Conservation (phyloP, 1,140 invertebrate species). For the Drosophila busckii region DNA sequence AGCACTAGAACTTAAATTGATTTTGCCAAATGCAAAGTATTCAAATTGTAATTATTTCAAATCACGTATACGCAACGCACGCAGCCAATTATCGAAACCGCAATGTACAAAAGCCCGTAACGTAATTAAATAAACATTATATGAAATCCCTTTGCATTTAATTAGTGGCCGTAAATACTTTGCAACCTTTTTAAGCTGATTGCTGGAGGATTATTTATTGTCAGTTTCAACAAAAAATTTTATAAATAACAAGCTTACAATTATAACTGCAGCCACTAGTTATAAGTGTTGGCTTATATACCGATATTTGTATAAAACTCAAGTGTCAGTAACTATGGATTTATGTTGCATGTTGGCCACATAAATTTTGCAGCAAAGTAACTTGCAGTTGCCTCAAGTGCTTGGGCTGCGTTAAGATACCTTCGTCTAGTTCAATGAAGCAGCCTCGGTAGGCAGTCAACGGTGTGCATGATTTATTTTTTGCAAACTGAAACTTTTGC, state of each 20-base stretch:
- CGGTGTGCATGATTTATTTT: slow-evolving; percentile 68
- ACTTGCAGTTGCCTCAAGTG: no score
- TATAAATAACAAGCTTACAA: no score
- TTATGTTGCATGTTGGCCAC: no score
- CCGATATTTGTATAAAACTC: no score
- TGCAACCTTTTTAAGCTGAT: slow-evolving; percentile 4
- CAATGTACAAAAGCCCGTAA: slow-evolving; percentile 7
- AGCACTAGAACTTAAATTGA: slow-evolving; percentile 73
- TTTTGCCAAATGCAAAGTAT: no score
- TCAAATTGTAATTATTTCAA: neutral
- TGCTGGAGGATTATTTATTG: slow-evolving; percentile 8
- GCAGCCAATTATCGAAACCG: slow-evolving; percentile 8
- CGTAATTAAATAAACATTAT: slow-evolving; percentile 16
- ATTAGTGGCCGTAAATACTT: slow-evolving; percentile 7
- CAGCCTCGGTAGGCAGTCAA: slow-evolving; percentile 33
- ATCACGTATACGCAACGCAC: slow-evolving; percentile 39
- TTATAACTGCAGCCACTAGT: no score
- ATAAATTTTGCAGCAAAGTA: no score
- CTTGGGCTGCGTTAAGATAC: no score
- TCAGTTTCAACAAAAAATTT: no score
- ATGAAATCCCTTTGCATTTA: slow-evolving; percentile 3
- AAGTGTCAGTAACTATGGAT: no score
- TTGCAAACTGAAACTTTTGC: slow-evolving; percentile 61
- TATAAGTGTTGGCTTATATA: no score
- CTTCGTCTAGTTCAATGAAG: slow-evolving; percentile 9